These are phyloP conservation scores for Lagocephalus sceleratus DNA, from an alignment of 2,797 vertebrate genomes.

Conservation along the genomic window DNA sequence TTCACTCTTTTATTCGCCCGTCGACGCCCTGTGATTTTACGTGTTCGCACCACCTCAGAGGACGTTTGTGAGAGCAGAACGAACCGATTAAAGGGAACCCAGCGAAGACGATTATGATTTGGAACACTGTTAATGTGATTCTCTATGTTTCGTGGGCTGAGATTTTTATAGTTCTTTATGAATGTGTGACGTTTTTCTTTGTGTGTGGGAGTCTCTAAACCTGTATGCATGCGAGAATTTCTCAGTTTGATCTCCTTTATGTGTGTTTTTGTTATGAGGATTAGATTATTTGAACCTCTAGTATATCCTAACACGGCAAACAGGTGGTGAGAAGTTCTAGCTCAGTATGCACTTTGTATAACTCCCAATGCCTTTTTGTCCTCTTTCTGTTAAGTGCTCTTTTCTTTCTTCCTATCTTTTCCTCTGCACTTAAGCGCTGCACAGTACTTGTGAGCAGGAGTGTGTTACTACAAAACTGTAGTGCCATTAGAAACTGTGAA, in stretches of 20 bases:
- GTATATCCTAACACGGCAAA: conserved; percentile 45
- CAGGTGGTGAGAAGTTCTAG: conserved; percentile 68
- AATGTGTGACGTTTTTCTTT: conserved; percentile 40
- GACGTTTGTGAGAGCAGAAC: conserved; percentile 16
- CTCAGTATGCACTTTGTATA: conserved; percentile 90
- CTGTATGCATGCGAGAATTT: conserved; percentile 50
- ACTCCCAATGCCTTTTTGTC: conserved; percentile 80
- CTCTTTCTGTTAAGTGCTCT: conserved; percentile 85
- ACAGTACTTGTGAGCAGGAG: conserved; percentile 79
- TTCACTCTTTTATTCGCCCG: conserved; percentile 11
- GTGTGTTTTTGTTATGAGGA: conserved; percentile 54
- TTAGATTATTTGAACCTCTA: conserved; percentile 58
- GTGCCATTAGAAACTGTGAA: conserved; percentile 99
- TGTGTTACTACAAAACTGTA: conserved; percentile 90
- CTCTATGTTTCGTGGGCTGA: conserved; percentile 37
- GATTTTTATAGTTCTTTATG: conserved; percentile 32
- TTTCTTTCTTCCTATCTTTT: conserved; percentile 41
- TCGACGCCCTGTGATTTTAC: conserved; percentile 17
- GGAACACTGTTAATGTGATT: conserved; percentile 57
- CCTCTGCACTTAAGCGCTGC: conserved; percentile 70
- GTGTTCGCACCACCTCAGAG: conserved; percentile 25
- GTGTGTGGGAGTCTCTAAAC: conserved; percentile 36
- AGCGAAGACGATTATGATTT: conserved; percentile 34
- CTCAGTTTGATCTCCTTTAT: conserved; percentile 23
- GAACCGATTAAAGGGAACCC: conserved; percentile 65